These are phyloP conservation scores for Lasioglossum lativentre DNA, from an alignment of 2,888 invertebrate species.

Conservation along the genomic window DNA sequence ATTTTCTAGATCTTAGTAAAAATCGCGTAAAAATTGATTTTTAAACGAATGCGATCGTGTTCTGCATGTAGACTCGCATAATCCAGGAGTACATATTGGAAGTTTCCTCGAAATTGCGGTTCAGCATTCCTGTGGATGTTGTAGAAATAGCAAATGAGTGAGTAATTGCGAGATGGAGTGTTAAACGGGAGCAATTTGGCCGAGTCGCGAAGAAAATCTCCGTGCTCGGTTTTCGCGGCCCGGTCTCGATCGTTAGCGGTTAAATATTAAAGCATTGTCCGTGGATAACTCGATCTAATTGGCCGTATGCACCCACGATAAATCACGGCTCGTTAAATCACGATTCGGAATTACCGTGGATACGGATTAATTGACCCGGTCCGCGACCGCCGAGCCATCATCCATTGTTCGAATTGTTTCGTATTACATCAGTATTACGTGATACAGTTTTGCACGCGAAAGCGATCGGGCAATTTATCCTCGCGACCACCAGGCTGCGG, in stretches of 20 bases:
- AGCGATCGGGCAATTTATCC: conserved; percentile 22
- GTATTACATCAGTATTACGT: conserved; percentile 45
- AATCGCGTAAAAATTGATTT: too few relatives aligned
- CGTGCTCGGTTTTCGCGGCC: not conserved
- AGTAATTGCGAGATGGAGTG: not conserved
- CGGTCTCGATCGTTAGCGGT: not conserved
- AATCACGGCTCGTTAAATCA: conserved; percentile 25
- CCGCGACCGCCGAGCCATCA: not conserved
- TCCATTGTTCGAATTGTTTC: conserved; percentile 39
- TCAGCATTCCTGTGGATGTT: not conserved
- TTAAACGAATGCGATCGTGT: not conserved
- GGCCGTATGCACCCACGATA: not conserved
- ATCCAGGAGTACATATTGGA: not conserved
- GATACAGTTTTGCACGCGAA: conserved; percentile 25
- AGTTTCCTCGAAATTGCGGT: not conserved
- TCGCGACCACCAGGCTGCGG: not conserved
- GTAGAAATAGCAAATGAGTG: not conserved
- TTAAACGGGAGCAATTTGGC: not conserved
- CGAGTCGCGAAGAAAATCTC: not conserved
- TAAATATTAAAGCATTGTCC: not conserved
- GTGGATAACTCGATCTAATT: conserved; percentile 7
- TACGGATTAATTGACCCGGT: conserved; percentile 30
- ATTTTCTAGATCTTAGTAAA: too few relatives aligned
- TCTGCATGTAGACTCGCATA: not conserved
- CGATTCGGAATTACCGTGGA: conserved; percentile 7